These are phyloP conservation scores for Rambutsinella grinnellia DNA, from an alignment of 2,888 invertebrate species.

Conservation along the genomic window DNA sequence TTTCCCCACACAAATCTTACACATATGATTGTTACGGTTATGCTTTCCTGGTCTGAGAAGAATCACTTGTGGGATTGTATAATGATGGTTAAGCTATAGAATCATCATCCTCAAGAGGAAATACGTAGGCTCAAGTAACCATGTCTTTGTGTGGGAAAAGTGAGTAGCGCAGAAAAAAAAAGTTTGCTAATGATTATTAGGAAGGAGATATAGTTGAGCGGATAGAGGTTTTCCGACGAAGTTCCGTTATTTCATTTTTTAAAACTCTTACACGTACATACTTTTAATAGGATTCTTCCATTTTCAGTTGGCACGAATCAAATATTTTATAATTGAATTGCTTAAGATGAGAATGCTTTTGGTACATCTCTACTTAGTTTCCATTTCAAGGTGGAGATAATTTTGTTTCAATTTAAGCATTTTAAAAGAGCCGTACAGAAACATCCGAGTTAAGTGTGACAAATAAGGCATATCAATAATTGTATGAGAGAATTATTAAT, in stretches of 20 bases:
- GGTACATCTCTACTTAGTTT: no score
- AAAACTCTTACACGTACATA: no score
- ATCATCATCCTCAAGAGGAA: no score
- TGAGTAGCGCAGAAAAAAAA: conserved; percentile 2
- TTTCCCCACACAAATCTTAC: no score
- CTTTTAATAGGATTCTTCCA: no score
- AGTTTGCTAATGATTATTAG: not conserved
- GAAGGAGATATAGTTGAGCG: conserved; percentile 28
- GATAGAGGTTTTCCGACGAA: conserved; percentile 47
- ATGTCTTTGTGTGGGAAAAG: conserved; percentile 7
- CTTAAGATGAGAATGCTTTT: no score
- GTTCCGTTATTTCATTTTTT: conserved; percentile 55
- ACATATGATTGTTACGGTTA: not conserved
- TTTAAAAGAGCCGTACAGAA: not conserved
- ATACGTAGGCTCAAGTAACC: not conserved
- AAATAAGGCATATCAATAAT: not conserved
- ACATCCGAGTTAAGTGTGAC: no score
- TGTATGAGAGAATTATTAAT: not conserved
- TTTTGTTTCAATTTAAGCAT: not conserved
- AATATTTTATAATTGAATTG: no score
- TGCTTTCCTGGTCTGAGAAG: not conserved
- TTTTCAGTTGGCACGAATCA: no score
- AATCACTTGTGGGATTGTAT: no score
- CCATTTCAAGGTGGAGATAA: no score
- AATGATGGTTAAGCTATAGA: not conserved